Evolutionary conservation across 2,888 invertebrate species (phyloP).

Genomic region (Cylloceria caligata): DNA sequence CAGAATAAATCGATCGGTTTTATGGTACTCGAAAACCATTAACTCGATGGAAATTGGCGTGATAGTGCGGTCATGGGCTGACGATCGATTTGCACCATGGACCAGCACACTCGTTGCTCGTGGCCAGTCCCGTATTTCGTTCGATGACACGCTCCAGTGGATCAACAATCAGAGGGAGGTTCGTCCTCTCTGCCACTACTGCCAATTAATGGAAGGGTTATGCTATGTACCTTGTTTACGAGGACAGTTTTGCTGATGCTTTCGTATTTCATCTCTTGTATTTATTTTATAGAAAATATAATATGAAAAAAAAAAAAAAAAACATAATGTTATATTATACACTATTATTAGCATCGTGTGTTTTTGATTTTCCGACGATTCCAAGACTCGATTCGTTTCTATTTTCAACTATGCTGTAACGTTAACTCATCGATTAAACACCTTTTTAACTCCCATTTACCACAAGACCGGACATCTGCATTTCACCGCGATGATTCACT

Average conservation of each 20-base stretch:
- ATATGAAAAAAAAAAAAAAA: too few relatives aligned
- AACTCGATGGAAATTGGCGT: constrained; percentile 31
- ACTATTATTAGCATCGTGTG: too few relatives aligned
- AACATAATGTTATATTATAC: too few relatives aligned
- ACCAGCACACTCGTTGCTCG: constrained; percentile 29
- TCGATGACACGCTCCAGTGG: constrained; percentile 44
- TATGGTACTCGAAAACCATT: constrained; percentile 63
- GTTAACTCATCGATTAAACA: too few relatives aligned
- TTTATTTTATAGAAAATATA: neutral
- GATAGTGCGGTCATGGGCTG: constrained; percentile 46
- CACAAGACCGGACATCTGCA: too few relatives aligned
- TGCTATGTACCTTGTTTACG: constrained; percentile 7
- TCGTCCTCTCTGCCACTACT: neutral
- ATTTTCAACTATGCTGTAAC: too few relatives aligned
- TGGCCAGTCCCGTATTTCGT: constrained; percentile 49
- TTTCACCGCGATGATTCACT: too few relatives aligned
- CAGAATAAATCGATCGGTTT: constrained; percentile 66
- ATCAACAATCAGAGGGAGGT: constrained; percentile 6
- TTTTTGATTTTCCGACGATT: too few relatives aligned
- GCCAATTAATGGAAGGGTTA: constrained; percentile 35
- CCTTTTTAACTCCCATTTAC: too few relatives aligned
- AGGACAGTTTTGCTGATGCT: constrained; percentile 11
- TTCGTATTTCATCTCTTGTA: constrained; percentile 2
- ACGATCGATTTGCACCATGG: constrained; percentile 46
- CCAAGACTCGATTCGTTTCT: too few relatives aligned